phyloP scores from a whole-genome alignment of 2,113 vertebrate species.

The Calyptomena viridis region DNA sequence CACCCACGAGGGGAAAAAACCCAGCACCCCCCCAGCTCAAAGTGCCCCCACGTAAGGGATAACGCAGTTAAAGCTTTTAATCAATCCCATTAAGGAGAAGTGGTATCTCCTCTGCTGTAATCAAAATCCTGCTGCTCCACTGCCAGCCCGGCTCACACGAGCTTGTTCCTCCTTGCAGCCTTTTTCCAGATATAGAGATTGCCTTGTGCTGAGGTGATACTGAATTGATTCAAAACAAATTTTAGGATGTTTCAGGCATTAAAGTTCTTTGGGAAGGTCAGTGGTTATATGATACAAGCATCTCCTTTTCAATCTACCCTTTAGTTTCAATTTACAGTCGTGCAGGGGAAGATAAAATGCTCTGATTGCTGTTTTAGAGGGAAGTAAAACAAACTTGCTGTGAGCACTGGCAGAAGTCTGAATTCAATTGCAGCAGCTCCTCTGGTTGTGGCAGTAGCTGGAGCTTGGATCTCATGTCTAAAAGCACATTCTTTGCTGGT shows the following conservation, averaged over 20 bases:
- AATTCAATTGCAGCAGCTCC: neutral
- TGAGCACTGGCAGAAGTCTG: neutral
- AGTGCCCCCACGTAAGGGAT: neutral
- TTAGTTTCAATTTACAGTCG: conserved; percentile 26
- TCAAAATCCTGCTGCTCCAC: neutral
- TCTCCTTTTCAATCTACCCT: conserved; percentile 15
- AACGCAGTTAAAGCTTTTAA: neutral
- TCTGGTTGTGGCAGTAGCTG: neutral
- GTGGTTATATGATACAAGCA: neutral
- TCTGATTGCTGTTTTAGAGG: neutral
- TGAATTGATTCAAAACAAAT: conserved; percentile 27
- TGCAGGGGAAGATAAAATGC: neutral
- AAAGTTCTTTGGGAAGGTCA: neutral
- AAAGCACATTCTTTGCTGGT: neutral
- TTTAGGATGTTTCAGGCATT: conserved; percentile 21
- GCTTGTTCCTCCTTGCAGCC: neutral
- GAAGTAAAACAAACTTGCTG: neutral
- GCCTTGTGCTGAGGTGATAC: neutral
- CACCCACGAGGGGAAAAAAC: neutral
- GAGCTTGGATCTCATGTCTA: neutral
- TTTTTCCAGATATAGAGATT: neutral
- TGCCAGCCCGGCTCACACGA: neutral
- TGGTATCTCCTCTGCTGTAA: neutral
- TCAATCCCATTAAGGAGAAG: conserved; percentile 21
- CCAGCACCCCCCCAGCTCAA: neutral